These are phyloP conservation scores for Dunckerocampus dactyliophorus DNA, from an alignment of 2,113 vertebrate species.

Conservation along the genomic window DNA sequence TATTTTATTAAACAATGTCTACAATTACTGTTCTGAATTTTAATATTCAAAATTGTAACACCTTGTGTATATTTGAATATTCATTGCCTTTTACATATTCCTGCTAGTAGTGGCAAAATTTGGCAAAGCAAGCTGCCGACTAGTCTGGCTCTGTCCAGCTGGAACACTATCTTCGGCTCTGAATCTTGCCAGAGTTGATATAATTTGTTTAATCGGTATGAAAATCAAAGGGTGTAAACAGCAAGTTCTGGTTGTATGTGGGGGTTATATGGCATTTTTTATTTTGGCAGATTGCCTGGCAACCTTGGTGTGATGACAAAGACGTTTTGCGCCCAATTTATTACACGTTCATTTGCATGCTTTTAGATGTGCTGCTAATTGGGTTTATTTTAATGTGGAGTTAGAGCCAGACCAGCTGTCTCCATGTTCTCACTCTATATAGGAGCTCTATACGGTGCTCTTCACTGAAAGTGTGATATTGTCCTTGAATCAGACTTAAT, in stretches of 20 bases:
- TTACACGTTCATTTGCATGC: background rate
- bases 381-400: conserved; percentile 4
- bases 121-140: background rate
- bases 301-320: conserved; percentile 1
- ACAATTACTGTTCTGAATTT: background rate
- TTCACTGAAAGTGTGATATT: background rate
- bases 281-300: conserved; percentile 5
- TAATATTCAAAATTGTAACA: background rate
- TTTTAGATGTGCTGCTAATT: conserved; percentile 6
- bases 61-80: background rate
- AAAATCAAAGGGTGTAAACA: background rate
- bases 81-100: background rate
- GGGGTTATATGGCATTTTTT: background rate
- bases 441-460: background rate
- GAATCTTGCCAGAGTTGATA: background rate
- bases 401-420: background rate
- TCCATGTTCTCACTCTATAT: background rate
- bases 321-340: background rate
- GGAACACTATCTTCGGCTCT: background rate
- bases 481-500: background rate
- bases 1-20: background rate
- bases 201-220: conserved; percentile 2
- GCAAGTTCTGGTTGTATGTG: background rate
- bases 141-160: background rate
- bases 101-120: background rate